Evolutionary conservation across 1,140 invertebrate species (phyloP), one percentile per base, ranked within the genome.

Genomic region (Platyura marginata): DNA sequence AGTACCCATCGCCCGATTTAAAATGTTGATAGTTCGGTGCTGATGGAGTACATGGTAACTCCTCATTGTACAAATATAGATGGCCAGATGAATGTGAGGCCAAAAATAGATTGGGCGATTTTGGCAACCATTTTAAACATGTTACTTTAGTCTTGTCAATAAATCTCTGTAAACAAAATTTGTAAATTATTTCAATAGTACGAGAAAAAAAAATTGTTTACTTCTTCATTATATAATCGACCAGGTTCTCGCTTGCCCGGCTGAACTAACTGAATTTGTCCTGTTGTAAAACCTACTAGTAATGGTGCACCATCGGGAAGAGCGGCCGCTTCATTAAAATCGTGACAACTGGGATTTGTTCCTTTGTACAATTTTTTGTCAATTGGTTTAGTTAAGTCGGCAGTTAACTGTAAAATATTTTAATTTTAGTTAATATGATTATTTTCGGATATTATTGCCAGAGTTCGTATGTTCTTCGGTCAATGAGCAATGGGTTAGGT

Each of bases 291-390:
- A 36, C 95, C 94, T 52, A 98, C 87, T 49, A 98, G 66, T 44
- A 98, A 69, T 33, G 75, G 80, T 37, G 90, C 80, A 61, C 79
- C 81, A 40, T 93, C 87, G 37, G 69, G 66, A 38, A 78, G 81
- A 41, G 86, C 80, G 43, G 82, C 80, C 44, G 78, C 71, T 46
- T 77, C 71, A 71, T 97, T 98, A 62, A 98, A 97, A 70, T 98
- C 93, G 68, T 98, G 95, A 65, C 93, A 98, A 20, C 94, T 98
- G 40, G 94, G 94, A 69, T 90, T 95, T 48, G 92, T 96, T 54
- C 92, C 92, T 70, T 98, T 98, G 63, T 98, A 98, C 52, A 94
- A 77, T 62, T 95, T 84, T 61, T 97, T 98, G 62, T 98, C 94
- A 47, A 97, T 77, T 35, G 92, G 92, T 65, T 94, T 94, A 47